Conservation (phyloP, 2,888 invertebrate genomes). For the Hydrotaea cyrtoneurina region DNA sequence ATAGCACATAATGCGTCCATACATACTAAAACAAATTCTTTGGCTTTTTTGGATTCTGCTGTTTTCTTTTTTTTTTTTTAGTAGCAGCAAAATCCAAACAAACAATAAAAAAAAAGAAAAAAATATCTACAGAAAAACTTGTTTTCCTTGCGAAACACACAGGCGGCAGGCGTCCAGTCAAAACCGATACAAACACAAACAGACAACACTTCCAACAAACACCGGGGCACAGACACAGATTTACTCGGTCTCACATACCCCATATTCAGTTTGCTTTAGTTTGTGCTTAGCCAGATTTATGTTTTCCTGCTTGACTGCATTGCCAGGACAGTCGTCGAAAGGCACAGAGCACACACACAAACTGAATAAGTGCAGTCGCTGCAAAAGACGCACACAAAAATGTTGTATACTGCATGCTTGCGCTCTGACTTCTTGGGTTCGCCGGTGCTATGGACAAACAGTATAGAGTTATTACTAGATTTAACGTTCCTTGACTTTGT, state of each 20-base stretch:
- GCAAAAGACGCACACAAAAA: conserved; percentile 56
- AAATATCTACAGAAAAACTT: conserved; percentile 59
- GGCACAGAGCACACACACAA: conserved; percentile 33
- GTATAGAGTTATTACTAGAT: conserved; percentile 50
- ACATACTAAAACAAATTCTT: conserved; percentile 59
- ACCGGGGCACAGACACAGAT: background rate
- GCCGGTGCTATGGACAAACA: background rate
- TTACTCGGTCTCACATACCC: background rate
- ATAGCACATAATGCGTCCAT: conserved; percentile 42
- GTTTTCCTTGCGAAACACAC: conserved; percentile 52
- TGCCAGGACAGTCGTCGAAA: conserved; percentile 53
- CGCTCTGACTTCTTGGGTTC: conserved; percentile 20
- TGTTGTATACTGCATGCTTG: conserved; percentile 24
- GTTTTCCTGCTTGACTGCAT: conserved; percentile 69
- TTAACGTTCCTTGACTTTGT: conserved; percentile 64
- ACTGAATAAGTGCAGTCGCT: conserved; percentile 10
- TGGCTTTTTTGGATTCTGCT: conserved; percentile 19
- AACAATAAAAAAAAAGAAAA: conserved; percentile 16
- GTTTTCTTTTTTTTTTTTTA: no score
- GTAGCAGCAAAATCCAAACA: background rate
- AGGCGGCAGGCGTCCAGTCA: background rate
- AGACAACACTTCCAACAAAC: background rate
- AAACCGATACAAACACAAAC: conserved; percentile 6
- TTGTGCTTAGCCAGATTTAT: conserved; percentile 69
- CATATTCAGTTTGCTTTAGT: conserved; percentile 59